Base-by-base conservation (phyloP, 1,140 invertebrate species). In the Meloidogyne hapla region DNA sequence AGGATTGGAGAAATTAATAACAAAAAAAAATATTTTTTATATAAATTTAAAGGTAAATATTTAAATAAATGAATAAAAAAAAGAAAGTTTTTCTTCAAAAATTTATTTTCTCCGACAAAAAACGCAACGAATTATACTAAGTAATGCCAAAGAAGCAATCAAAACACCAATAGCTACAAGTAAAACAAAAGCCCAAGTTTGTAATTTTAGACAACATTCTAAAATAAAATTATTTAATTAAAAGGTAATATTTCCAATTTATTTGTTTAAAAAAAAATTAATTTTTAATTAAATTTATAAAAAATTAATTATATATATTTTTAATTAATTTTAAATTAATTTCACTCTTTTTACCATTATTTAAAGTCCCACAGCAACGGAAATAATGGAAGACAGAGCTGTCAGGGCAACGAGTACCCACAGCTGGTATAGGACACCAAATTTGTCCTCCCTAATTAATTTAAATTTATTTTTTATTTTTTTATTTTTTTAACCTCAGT, bases 61-160 rank as follows among this genome's bases (percentile, higher is more conserved):
- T n/a, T 33, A n/a, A 64, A 26, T 64, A n/a, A 65, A n/a, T n/a
- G n/a, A 65, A 65, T 65, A 65, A 65, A 65, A 65, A 26, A 65
- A 13, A 6, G 4, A 33, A 33, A 33, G 15, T 66, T 21, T 66
- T 28, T 12, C n/a, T 28, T 64, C 33, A 33, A 33, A 33, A 33
- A 66, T 68, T 70, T 65, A 76, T 62, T 76, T 74, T 12, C 75
- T 33, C 15, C 75, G 75, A 63, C 75, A 76, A 33, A 76, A 76
- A 61, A 76, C 56, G 12, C 75, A 76, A 42, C 33, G 21, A 9
- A 76, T 38, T n/a, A 76, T 15, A 12, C 64, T 64, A 18, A 76
- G 25, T 1, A 76, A n/a, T 18, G 74, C 38, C 15, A 67, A 45
- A 42, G 75, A 64, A 28, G 38, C 42, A 65, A 76, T n/a, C 48